Evolutionary conservation across 2,888 invertebrate species (phyloP), one percentile per base, ranked within the genome.

Genomic region (Odontocolon sp.): DNA sequence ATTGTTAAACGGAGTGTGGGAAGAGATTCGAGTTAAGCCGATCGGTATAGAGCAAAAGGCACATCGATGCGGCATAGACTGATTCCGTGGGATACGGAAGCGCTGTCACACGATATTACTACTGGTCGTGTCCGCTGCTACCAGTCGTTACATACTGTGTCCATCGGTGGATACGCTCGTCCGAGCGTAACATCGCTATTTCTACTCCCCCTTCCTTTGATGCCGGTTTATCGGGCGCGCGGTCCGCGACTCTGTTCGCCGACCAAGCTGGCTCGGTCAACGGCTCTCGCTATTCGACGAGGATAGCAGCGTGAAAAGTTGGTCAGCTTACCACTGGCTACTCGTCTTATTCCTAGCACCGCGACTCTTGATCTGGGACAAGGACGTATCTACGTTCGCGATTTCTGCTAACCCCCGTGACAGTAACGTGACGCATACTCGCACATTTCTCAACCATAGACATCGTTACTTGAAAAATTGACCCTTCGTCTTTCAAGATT

Each of bases 301-400:
- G 2, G 52, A n/a, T 18, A 18, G 59, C 54, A 40, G 68, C 77
- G 73, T 50, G 68, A 73, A 72, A 74, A 64, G 79, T 79, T 73
- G 77, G 79, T 77, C 79, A 71, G 67, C 57, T n/a, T n/a, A n/a
- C 67, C 36, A 52, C 28, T 47, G 67, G 56, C 69, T 64, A 56
- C 40, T 42, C 52, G 79, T 78, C 72, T 81, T 85, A 83, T 84
- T 84, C 84, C 82, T 85, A 82, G 79, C 73, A 31, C 52, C 36
- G 70, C 38, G 56, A 45, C 59, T 59, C 67, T 77, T 59, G 76
- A 88, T 85, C 85, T 86, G 84, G 88, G 87, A 85, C 88, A 88
- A 88, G 88, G 88, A 88, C 88, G 85, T 72, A 57, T 68, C 63
- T 72, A 77, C 72, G 63, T 67, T 47, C 61, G 61, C 52, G 42